Percentiles rank a stretch among this genome's conserved stretches.
These are phyloP conservation scores for Cephus sareptanus DNA, from an alignment of 2,888 invertebrate species.

Conservation along the genomic window DNA sequence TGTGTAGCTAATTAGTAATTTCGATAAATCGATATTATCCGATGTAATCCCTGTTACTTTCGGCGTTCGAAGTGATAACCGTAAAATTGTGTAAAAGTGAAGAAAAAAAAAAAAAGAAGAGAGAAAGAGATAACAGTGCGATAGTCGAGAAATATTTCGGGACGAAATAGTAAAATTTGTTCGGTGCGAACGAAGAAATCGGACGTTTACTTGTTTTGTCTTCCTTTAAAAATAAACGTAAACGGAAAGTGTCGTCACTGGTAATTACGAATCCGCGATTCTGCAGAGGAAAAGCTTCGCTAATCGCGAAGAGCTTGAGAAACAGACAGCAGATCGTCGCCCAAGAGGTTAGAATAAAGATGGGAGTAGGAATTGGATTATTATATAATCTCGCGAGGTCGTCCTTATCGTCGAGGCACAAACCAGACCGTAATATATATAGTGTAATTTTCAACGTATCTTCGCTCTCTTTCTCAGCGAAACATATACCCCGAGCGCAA, in stretches of 20 bases:
- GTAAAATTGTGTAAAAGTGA: background rate
- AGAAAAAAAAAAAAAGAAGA: background rate
- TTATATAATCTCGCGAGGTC: constrained; percentile 1
- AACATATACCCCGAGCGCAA: background rate
- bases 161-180: too few relatives aligned
- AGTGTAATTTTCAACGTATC: background rate
- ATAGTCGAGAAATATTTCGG: background rate
- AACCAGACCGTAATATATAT: constrained; percentile 3
- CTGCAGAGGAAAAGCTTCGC: background rate
- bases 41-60: background rate
- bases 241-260: background rate
- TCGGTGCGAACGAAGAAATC: too few relatives aligned
- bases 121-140: background rate
- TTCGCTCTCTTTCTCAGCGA: background rate
- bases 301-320: background rate
- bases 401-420: constrained; percentile 2
- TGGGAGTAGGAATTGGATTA: constrained; percentile 2
- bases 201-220: too few relatives aligned
- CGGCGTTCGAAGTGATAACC: background rate
- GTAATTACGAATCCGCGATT: background rate
- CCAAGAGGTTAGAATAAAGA: background rate
- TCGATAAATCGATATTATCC: background rate
- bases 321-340: background rate
- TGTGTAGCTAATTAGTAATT: background rate
- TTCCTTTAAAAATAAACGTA: too few relatives aligned